phyloP scores from a whole-genome alignment of 2,797 vertebrate genomes.

The Urophycis tenuis region DNA sequence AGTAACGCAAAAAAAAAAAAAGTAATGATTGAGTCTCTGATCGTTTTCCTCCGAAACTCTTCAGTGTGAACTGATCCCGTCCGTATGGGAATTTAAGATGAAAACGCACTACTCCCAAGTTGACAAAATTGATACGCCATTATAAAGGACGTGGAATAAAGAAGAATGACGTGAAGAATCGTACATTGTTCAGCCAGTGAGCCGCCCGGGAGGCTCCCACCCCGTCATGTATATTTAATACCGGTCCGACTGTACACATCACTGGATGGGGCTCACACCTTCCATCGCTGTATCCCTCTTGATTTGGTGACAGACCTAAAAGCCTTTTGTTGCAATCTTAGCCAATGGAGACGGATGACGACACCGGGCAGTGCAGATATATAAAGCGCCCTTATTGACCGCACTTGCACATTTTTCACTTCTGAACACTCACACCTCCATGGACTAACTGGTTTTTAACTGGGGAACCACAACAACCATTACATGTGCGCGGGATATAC shows the following conservation, averaged over 20 bases:
- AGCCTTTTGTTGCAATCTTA: conserved; percentile 96
- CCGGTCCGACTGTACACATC: background rate
- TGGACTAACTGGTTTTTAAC: conserved; percentile 61
- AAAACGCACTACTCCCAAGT: background rate
- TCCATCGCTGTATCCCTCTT: conserved; percentile 72
- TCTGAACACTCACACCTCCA: conserved; percentile 71
- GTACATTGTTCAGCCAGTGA: background rate
- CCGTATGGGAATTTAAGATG: background rate
- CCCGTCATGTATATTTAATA: background rate
- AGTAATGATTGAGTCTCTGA: background rate
- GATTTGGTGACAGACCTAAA: conserved; percentile 91
- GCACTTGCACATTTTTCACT: conserved; percentile 82
- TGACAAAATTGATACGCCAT: background rate
- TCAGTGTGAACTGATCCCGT: background rate
- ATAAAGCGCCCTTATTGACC: conserved; percentile 83
- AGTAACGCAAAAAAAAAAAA: background rate
- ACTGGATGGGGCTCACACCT: conserved; percentile 15
- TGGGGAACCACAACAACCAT: conserved; percentile 66
- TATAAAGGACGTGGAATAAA: background rate
- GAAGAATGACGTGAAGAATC: background rate
- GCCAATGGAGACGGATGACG: conserved; percentile 96
- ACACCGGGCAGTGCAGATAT: conserved; percentile 91
- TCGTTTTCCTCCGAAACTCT: background rate
- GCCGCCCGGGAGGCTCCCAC: too few species aligned
- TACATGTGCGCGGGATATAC: conserved; percentile 53